Evolutionary conservation across 2,888 invertebrate species (phyloP).

Genomic region (Dioctria linearis): DNA sequence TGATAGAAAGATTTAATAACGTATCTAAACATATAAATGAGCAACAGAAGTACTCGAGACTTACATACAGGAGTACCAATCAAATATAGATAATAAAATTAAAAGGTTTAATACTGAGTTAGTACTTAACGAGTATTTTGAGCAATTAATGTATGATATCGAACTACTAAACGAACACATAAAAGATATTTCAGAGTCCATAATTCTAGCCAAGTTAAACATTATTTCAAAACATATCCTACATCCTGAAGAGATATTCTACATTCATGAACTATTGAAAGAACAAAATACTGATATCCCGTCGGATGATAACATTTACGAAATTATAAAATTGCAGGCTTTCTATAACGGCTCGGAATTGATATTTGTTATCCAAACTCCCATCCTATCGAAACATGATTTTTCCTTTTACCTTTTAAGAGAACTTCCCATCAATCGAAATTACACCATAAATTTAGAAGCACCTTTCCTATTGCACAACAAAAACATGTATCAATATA

Average conservation of each 20-base stretch:
- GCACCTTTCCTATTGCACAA: background rate
- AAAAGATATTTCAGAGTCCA: conserved; percentile 45
- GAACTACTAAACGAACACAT: conserved; percentile 47
- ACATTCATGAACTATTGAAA: conserved; percentile 25
- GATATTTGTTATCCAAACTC: conserved; percentile 47
- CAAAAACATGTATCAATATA: background rate
- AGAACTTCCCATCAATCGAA: conserved; percentile 16
- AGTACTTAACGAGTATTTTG: conserved; percentile 31
- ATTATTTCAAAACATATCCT: conserved; percentile 52
- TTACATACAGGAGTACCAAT: conserved; percentile 11
- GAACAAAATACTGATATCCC: conserved; percentile 33
- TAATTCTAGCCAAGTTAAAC: conserved; percentile 48
- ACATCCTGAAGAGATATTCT: conserved; percentile 36
- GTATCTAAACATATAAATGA: conserved; percentile 42
- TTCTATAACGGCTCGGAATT: conserved; percentile 8
- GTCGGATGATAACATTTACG: conserved; percentile 45
- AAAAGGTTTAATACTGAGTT: background rate
- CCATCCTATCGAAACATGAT: background rate
- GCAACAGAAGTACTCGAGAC: conserved; percentile 16
- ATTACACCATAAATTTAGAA: background rate
- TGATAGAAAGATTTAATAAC: conserved; percentile 40
- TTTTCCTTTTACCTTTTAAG: conserved; percentile 42
- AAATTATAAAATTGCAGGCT: background rate
- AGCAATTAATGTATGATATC: conserved; percentile 41
- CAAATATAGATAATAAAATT: conserved; percentile 17